Conservation (phyloP, 2,113 vertebrate species). For the Hypanus sabinus region DNA sequence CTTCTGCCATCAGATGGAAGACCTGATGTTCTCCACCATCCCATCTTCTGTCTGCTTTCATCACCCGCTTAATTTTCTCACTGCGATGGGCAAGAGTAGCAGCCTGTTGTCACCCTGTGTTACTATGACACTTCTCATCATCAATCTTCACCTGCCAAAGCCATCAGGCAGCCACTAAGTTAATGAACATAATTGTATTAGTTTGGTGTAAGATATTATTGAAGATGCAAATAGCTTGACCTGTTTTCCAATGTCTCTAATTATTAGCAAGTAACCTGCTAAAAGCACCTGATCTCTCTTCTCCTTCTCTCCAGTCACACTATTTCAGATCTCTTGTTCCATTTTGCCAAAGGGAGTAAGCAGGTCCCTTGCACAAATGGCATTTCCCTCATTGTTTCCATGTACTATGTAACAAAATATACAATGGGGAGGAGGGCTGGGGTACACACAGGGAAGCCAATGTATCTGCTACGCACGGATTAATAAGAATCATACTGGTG, state of each 20-base stretch:
- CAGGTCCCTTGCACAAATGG: background rate
- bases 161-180: background rate
- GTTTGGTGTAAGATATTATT: background rate
- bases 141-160: background rate
- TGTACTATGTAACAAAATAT: background rate
- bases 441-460: background rate
- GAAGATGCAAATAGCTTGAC: background rate
- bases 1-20: background rate
- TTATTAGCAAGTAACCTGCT: background rate
- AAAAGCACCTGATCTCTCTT: background rate
- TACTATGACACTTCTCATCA: background rate
- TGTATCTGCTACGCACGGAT: background rate
- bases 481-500: background rate
- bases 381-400: background rate
- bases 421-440: background rate
- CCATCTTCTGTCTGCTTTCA: background rate
- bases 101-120: background rate
- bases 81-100: too few species aligned
- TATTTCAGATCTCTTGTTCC: background rate
- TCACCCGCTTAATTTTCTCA: too few species aligned
- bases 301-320: background rate
- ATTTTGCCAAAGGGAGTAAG: background rate
- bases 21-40: background rate
- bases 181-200: background rate
- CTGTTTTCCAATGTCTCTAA: too few species aligned